phyloP scores from a whole-genome alignment of 2,888 invertebrate genomes.

The Leistus spinibarbis region DNA sequence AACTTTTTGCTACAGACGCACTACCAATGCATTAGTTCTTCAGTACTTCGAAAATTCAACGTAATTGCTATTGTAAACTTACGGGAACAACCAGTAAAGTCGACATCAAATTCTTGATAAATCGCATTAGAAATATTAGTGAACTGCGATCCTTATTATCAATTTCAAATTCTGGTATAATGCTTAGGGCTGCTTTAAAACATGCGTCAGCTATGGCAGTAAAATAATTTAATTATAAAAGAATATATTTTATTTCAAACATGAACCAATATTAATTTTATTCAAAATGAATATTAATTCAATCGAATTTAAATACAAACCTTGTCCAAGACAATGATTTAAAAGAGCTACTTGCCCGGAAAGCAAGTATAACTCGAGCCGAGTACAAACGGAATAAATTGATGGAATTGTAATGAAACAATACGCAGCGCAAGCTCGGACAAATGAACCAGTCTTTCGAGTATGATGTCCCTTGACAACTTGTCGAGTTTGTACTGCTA shows the following conservation, averaged over 20 bases:
- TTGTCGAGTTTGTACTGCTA: conserved; percentile 72
- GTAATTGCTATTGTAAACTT: too few species aligned
- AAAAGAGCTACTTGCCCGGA: conserved; percentile 88
- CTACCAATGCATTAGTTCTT: too few species aligned
- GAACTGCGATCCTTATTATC: conserved; percentile 77
- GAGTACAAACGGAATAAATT: conserved; percentile 76
- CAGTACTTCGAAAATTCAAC: too few species aligned
- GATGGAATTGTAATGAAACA: conserved; percentile 98
- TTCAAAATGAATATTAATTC: conserved; percentile 19
- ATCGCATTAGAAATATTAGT: conserved; percentile 72
- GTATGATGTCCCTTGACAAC: conserved; percentile 78
- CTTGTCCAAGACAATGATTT: conserved; percentile 91
- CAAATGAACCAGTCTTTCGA: conserved; percentile 82
- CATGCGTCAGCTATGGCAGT: conserved; percentile 83
- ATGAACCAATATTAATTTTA: too few species aligned
- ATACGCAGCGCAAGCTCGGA: conserved; percentile 93
- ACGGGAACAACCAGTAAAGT: conserved; percentile 83
- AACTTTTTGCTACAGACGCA: too few species aligned
- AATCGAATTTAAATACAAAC: conserved; percentile 56
- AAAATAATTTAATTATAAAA: conserved; percentile 8
- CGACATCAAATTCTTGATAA: conserved; percentile 79
- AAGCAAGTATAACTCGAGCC: conserved; percentile 83
- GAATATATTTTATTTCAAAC: too few species aligned
- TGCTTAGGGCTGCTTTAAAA: conserved; percentile 84
- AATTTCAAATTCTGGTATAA: conserved; percentile 77